Evolutionary conservation across 2,113 vertebrate species (phyloP).

Genomic region (Brachypodius melanocephalos): DNA sequence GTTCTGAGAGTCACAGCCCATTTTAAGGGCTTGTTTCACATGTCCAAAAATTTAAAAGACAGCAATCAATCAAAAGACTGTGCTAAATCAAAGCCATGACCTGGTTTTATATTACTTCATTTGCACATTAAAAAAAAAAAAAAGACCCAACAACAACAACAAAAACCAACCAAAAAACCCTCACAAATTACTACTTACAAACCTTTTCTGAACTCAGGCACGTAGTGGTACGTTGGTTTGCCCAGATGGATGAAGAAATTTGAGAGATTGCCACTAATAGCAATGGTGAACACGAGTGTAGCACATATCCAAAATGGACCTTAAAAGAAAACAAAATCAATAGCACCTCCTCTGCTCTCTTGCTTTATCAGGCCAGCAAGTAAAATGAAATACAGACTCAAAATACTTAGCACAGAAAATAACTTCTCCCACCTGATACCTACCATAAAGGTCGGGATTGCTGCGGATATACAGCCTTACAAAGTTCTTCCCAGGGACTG

Average conservation of each 20-base stretch:
- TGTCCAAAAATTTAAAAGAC: background rate
- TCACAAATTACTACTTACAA: background rate
- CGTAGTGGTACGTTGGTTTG: constrained; percentile 82
- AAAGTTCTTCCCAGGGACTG: constrained; percentile 92
- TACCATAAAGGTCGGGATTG: constrained; percentile 96
- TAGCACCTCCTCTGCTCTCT: background rate
- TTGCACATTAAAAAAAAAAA: background rate
- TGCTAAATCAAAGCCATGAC: background rate
- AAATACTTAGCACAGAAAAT: background rate
- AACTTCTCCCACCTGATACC: background rate
- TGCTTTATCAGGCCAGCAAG: background rate
- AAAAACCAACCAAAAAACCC: too few relatives aligned
- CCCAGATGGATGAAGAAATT: constrained; percentile 84
- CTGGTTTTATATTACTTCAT: background rate
- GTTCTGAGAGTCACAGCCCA: background rate
- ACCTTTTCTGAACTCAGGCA: constrained; percentile 95
- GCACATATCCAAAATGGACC: constrained; percentile 99
- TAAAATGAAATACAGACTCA: background rate
- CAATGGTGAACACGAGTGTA: constrained; percentile 92
- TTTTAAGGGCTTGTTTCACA: background rate
- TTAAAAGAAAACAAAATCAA: constrained; percentile 53
- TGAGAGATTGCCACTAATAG: constrained; percentile 94
- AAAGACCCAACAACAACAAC: too few relatives aligned
- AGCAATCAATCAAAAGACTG: background rate
- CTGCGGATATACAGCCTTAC: constrained; percentile 87